Percentiles rank a stretch among this genome's conserved stretches.
Conservation (phyloP, 2,113 vertebrate genomes). For the Coptodon bakossiorum region DNA sequence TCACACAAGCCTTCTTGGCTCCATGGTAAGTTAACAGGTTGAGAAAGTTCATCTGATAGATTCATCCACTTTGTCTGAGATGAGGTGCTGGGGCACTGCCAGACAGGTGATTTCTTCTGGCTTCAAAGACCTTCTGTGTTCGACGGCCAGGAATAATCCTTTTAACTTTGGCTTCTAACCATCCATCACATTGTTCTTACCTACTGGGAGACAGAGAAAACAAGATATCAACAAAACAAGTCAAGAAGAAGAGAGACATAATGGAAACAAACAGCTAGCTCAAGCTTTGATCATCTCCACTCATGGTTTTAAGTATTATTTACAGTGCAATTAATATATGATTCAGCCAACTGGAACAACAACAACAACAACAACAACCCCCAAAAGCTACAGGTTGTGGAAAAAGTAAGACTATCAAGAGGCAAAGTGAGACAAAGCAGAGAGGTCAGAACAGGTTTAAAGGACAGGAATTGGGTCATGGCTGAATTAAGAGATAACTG, state of each 20-base stretch:
- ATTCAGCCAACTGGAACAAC: not conserved
- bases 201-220: not conserved
- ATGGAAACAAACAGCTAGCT: not conserved
- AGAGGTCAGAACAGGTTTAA: not conserved
- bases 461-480: not conserved
- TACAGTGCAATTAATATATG: not conserved
- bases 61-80: not conserved
- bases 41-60: not conserved
- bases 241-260: not conserved
- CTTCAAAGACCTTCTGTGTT: constrained; percentile 30
- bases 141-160: constrained; percentile 50
- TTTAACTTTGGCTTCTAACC: constrained; percentile 51
- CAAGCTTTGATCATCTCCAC: not conserved
- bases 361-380: not conserved
- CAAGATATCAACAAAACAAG: not conserved
- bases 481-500: not conserved
- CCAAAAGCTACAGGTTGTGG: not conserved
- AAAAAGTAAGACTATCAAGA: not conserved
- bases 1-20: not conserved
- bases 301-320: not conserved
- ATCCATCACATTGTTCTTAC: not conserved
- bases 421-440: not conserved
- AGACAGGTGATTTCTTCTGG: constrained; percentile 32
- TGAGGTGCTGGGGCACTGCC: not conserved
- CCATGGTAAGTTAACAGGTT: not conserved